These are phyloP conservation scores for Argyrosomus regius DNA, from an alignment of 2,797 vertebrate genomes.

Conservation along the genomic window DNA sequence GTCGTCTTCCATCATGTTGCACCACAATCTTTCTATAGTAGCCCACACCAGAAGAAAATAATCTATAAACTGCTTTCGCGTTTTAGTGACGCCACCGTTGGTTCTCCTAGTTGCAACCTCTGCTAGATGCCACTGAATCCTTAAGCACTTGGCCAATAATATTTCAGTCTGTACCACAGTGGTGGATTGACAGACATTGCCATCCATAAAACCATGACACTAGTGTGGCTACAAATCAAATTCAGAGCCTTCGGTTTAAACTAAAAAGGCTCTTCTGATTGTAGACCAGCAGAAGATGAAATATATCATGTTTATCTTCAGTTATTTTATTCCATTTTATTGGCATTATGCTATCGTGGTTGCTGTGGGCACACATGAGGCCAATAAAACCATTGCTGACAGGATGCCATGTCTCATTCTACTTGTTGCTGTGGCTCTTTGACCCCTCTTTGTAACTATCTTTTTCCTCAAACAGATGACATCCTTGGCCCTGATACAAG, in stretches of 20 bases:
- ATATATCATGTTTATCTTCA: constrained; percentile 14
- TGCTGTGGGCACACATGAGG: constrained; percentile 20
- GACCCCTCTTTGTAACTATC: constrained; percentile 36
- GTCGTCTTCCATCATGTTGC: too few relatives aligned
- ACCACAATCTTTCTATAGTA: too few relatives aligned
- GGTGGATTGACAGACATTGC: not conserved
- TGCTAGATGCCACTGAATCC: too few relatives aligned
- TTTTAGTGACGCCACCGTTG: too few relatives aligned
- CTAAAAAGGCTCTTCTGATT: constrained; percentile 15
- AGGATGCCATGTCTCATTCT: constrained; percentile 40
- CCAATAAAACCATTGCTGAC: constrained; percentile 25
- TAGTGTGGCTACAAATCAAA: not conserved
- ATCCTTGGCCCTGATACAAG: constrained; percentile 43
- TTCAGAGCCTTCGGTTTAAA: constrained; percentile 5
- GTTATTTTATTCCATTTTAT: constrained; percentile 8
- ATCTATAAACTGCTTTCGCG: too few relatives aligned
- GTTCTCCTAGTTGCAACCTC: too few relatives aligned
- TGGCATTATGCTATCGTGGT: constrained; percentile 11
- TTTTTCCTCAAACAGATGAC: constrained; percentile 57
- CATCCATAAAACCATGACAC: not conserved
- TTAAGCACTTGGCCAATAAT: too few relatives aligned
- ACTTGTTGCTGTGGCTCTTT: constrained; percentile 43
- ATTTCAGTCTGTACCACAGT: constrained; percentile 15
- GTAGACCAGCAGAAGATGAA: not conserved
- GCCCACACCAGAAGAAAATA: too few relatives aligned